Evolutionary conservation across 2,113 vertebrate genomes (phyloP).

Genomic region (Micronisus gabar): DNA sequence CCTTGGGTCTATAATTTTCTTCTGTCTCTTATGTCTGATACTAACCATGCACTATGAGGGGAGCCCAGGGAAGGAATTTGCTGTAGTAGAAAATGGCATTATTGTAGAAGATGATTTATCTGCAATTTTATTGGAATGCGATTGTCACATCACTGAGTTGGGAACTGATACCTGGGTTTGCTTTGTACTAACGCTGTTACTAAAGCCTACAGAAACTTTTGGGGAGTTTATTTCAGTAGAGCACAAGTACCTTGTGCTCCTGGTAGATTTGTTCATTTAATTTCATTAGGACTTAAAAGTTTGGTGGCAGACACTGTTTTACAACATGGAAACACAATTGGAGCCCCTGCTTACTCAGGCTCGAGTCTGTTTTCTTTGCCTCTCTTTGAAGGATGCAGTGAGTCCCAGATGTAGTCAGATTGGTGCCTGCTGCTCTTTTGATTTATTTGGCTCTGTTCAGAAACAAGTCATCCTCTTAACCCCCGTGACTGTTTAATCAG

Average conservation of each 20-base stretch:
- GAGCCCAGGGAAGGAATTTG: conserved; percentile 12
- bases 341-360: background rate
- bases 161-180: background rate
- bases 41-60: conserved; percentile 33
- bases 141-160: background rate
- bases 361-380: background rate
- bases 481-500: background rate
- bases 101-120: background rate
- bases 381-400: background rate
- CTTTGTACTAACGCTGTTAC: background rate
- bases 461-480: background rate
- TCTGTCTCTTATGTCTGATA: conserved; percentile 32
- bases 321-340: background rate
- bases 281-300: background rate
- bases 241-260: background rate
- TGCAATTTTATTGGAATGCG: background rate
- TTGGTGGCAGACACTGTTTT: background rate
- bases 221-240: background rate
- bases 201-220: background rate
- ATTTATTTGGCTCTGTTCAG: background rate
- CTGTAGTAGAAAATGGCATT: background rate
- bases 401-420: background rate
- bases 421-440: background rate
- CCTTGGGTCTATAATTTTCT: conserved; percentile 30
- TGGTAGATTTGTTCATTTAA: background rate